Base-by-base conservation (phyloP, 2,113 vertebrate genomes). In the Lanius ludovicianus region DNA sequence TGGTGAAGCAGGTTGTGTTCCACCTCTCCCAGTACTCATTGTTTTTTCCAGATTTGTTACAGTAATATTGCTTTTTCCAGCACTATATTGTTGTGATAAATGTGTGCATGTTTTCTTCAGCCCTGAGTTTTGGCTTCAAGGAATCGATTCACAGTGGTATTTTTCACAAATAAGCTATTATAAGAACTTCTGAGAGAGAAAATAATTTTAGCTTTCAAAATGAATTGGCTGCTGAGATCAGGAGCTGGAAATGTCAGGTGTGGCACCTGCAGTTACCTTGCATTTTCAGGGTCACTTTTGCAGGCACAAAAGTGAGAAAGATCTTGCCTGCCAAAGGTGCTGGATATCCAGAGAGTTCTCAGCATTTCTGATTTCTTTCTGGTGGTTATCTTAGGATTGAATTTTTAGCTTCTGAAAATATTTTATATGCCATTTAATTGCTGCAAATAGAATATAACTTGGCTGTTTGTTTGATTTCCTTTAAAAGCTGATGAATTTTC, bases 141-240 rank as follows among this genome's bases (percentile, higher is more conserved):
- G 83, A 97, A 96, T 96, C 33, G 59, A 91, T 91, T 88, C 9
- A 74, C 39, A 55, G 93, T 95, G 90, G 89, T 85, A 56, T 88
- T 97, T 95, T 92, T 98, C 94, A 94, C 95, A 92, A 97, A 96
- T 97, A 95, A 93, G 77, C 93, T 83, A 78, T 93, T 90, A 41
- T 94, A 93, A 96, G 35, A 87, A 85, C 78, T 90, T 91, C 67
- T 85, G 85, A 93, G 89, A 65, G 77, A 87, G 84, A 96, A 96
- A 90, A 93, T 92, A 93, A 83, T 74, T 87, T 87, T 49, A 62
- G 55, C 77, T 87, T 94, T 95, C 70, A 76, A 46, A 93, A 89
- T 60, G 53, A 68, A 41, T 80, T 63, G 83, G 56, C 83, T 90
- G 81, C 71, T 67, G 82, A 69, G 50, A 56, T 83, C 37, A 65